phyloP scores from a whole-genome alignment of 2,888 invertebrate species.

The Orchesella flavescens region DNA sequence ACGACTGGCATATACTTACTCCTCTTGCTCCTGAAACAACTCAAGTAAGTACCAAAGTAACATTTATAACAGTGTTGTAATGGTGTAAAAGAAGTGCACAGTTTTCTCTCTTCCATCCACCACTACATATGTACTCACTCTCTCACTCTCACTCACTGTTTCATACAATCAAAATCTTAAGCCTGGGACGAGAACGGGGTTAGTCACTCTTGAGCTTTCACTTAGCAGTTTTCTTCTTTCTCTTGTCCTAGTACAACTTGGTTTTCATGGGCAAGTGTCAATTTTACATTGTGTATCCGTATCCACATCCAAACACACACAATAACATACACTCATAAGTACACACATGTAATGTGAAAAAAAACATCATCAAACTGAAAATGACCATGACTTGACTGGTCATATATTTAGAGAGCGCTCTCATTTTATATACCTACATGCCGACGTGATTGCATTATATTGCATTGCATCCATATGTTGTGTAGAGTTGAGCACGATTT shows the following conservation, averaged over 20 bases:
- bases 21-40: slow-evolving; percentile 36
- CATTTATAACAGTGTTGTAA: slow-evolving; percentile 29
- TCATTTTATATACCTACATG: slow-evolving; percentile 23
- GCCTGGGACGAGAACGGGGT: slow-evolving; percentile 54
- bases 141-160: not conserved
- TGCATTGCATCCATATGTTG: slow-evolving; percentile 48
- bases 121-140: not conserved
- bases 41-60: slow-evolving; percentile 17
- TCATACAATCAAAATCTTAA: slow-evolving; percentile 55
- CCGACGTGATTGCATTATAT: slow-evolving; percentile 30
- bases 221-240: slow-evolving; percentile 58
- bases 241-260: slow-evolving; percentile 49
- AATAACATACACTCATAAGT: not conserved
- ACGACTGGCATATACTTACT: slow-evolving; percentile 10
- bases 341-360: not conserved
- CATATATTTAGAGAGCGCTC: slow-evolving; percentile 35
- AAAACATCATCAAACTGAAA: not conserved
- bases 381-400: slow-evolving; percentile 47
- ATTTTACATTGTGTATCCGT: slow-evolving; percentile 16
- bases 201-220: slow-evolving; percentile 64
- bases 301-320: slow-evolving; percentile 16
- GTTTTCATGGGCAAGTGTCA: slow-evolving; percentile 49
- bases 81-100: slow-evolving; percentile 31
- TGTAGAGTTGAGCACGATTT: slow-evolving; percentile 7
- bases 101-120: slow-evolving; percentile 10